Evolutionary conservation across 2,797 vertebrate genomes (phyloP), one percentile per base, ranked within the genome.

Genomic region (Apogon hyalosoma): DNA sequence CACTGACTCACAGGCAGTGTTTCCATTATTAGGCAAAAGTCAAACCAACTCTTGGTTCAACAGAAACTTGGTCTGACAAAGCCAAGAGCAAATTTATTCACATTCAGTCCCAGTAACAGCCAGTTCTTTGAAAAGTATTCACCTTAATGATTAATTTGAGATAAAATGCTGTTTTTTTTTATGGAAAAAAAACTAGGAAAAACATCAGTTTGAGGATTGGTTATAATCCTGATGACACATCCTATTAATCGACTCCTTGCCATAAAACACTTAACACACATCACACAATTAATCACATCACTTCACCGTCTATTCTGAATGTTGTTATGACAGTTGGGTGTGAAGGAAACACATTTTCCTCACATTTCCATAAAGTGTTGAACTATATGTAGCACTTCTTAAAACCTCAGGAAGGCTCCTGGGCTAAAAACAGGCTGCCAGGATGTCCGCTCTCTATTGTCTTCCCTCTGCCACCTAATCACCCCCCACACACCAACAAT

Each of bases 361-460:
- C 24, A 28, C 21, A 18, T 67, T 78, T 72, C 60, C 48, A 79
- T 40, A 84, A 82, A 77, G 15, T 59, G 18, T 53, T 42, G 12
- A 21, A 43, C 56, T 57, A 43, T 53, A 14, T 61, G 24, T 46
- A 9, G 43, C 43, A 19, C 10, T 73, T 66, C 71, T 65, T 64
- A 69, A 28, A 52, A 62, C 53, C 58, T 69, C 80, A 82, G 88
- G 87, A 88, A 89, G 69, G n/a, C 49, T 65, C 51, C 63, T 19
- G 74, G 28, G 76, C 86, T 90, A 90, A 86, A 91, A 91, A 74
- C 61, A 88, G 80, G 75, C 53, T 45, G 66, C n/a, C 79, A 83
- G 91, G 90, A 92, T 69, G 62, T 93, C 90, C 74, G 83, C 63
- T 64, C 70, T 84, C 79, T 57, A 85, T 91, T 91, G 89, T 92